Evolutionary conservation across 2,888 invertebrate genomes (phyloP).

Genomic region (Ophion ventricosus): DNA sequence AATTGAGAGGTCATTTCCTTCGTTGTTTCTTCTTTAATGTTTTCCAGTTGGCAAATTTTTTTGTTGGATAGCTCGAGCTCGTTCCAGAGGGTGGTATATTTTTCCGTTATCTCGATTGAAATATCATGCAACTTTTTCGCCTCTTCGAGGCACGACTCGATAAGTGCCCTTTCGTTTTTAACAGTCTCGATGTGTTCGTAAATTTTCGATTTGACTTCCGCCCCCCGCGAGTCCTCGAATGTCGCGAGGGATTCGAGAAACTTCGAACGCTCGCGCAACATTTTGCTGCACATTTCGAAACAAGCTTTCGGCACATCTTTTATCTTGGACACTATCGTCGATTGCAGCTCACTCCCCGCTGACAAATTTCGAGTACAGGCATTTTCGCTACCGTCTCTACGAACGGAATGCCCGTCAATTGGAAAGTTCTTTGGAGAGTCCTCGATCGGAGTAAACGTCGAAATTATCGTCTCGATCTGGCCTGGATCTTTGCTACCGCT

Average conservation of each 20-base stretch:
- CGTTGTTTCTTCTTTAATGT: constrained; percentile 36
- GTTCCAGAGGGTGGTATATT: constrained; percentile 48
- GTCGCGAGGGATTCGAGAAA: constrained; percentile 66
- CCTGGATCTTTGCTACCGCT: constrained; percentile 77
- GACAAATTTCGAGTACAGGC: constrained; percentile 47
- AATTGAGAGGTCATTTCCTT: constrained; percentile 68
- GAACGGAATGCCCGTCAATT: constrained; percentile 39
- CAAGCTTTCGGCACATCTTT: constrained; percentile 63
- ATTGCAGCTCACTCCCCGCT: constrained; percentile 67
- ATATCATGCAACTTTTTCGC: constrained; percentile 54
- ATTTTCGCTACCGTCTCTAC: constrained; percentile 40
- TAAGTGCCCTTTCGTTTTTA: constrained; percentile 47
- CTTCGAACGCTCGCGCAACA: constrained; percentile 67
- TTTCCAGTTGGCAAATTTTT: constrained; percentile 66
- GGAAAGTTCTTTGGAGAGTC: constrained; percentile 11
- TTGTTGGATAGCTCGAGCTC: constrained; percentile 52
- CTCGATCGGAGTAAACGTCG: constrained; percentile 34
- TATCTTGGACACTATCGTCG: constrained; percentile 68
- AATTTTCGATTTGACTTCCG: not conserved
- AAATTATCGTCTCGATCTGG: constrained; percentile 72
- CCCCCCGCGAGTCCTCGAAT: constrained; percentile 41
- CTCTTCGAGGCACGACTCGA: constrained; percentile 65
- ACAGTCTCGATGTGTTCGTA: not conserved
- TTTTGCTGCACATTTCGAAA: constrained; percentile 67
- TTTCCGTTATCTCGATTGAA: constrained; percentile 63